These are phyloP conservation scores for Xenopus laevis DNA, from an alignment of 2,113 vertebrate species.

Conservation along the genomic window DNA sequence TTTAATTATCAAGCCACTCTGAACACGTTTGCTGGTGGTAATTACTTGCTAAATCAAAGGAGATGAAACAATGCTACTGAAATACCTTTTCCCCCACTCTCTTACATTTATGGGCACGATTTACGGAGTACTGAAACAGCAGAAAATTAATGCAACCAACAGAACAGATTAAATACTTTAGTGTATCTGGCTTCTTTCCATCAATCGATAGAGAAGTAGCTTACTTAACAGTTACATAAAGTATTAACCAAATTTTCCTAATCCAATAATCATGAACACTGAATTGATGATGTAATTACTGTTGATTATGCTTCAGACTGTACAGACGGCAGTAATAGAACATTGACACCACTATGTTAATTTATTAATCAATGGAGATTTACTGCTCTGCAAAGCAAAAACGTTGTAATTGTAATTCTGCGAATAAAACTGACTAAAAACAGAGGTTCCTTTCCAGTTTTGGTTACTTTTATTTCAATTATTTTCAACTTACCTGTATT, in stretches of 20 bases:
- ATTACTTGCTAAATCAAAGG: not conserved
- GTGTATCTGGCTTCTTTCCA: conserved; percentile 40
- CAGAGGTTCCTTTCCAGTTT: too few species aligned
- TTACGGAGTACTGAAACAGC: not conserved
- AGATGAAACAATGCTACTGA: not conserved
- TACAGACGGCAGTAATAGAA: conserved; percentile 55
- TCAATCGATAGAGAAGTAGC: conserved; percentile 58
- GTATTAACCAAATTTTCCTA: conserved; percentile 58
- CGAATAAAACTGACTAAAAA: too few species aligned
- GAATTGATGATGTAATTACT: conserved; percentile 72
- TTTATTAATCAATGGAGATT: conserved; percentile 66
- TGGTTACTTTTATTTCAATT: too few species aligned
- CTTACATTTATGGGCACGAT: not conserved
- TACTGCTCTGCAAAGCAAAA: conserved; percentile 61
- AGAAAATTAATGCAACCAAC: conserved; percentile 8
- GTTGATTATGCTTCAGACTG: conserved; percentile 61
- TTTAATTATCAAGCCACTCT: not conserved
- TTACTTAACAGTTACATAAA: conserved; percentile 56
- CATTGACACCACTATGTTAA: conserved; percentile 57
- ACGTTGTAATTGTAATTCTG: conserved; percentile 55
- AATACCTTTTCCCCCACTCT: not conserved
- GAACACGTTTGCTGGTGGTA: not conserved
- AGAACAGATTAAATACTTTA: not conserved
- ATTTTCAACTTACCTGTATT: too few species aligned
- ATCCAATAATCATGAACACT: conserved; percentile 60